Evolutionary conservation across 2,888 invertebrate species (phyloP), one percentile per base, ranked within the genome.

Genomic region (Oscheius sp.): DNA sequence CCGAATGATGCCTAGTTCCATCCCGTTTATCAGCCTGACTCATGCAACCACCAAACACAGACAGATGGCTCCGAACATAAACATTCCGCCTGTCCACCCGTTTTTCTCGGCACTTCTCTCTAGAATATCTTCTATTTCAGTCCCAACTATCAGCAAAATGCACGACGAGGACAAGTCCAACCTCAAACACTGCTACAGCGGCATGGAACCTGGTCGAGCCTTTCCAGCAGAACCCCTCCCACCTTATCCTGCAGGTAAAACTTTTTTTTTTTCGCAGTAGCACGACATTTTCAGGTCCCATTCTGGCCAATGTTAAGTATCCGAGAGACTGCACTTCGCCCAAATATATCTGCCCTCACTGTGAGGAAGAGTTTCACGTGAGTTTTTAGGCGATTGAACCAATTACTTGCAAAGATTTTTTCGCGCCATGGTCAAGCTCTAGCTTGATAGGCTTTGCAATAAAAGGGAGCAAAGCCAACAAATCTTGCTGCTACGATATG

Each of bases 151-250:
- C 21, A 37, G 51, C 29, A 62, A 48, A 37, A 57, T 59, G 62
- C 35, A 29, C 21, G 48, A 73, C 11, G 37, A 29, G 47, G 73
- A 65, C n/a, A 62, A 63, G n/a, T 21, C 66, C 11, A 58, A 77
- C 53, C 7, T 42, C 4, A 42, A 42, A 42, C 42, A 42, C 7
- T 42, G 42, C 42, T 42, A 42, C 42, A 42, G 42, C 7, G 42
- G 42, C 7, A 42, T 42, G 29, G 68, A 68, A 47, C 82, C 82
- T 10, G 42, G 77, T 21, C 77, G 79, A 10, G 79, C 80, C 2
- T 82, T 79, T 74, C 82, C 82, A 53, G 79, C 79, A 32, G 78
- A 79, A 47, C 82, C 82, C 7, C 53, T 80, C 35, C 82, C 82
- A 7, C 82, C 82, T 0, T 82, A 82, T 73, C 82, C 82, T 50